Percentiles rank a stretch among this genome's conserved stretches.
Evolutionary conservation across 2,888 invertebrate genomes (phyloP).

Genomic region (Neoaliturus tenellus): DNA sequence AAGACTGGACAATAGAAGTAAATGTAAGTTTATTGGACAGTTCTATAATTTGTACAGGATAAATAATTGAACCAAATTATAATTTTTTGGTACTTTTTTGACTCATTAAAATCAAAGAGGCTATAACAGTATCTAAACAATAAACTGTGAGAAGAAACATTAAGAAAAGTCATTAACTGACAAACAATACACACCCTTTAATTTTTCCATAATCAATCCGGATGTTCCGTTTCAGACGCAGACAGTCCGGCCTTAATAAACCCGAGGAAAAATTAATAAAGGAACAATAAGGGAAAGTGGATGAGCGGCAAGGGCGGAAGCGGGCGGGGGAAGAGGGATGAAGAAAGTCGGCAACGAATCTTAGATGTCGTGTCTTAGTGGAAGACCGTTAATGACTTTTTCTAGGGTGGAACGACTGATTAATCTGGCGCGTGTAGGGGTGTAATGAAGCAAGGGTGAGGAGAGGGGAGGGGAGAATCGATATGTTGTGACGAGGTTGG

Average conservation of each 20-base stretch:
- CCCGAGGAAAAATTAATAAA: constrained; percentile 48
- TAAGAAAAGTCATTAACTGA: constrained; percentile 1
- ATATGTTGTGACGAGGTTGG: constrained; percentile 58
- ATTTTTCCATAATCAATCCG: constrained; percentile 1
- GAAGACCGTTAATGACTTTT: constrained; percentile 58
- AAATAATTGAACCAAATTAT: no score
- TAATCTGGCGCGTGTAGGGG: constrained; percentile 59
- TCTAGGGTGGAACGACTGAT: constrained; percentile 56
- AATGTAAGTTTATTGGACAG: no score
- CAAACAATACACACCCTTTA: constrained; percentile 15
- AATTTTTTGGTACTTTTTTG: no score
- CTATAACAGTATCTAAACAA: no score
- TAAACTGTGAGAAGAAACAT: background rate
- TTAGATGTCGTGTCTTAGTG: constrained; percentile 55
- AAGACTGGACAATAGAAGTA: no score
- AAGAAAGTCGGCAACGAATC: constrained; percentile 32
- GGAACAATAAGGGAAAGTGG: constrained; percentile 49
- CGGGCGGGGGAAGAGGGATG: constrained; percentile 18
- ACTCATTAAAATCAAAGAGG: no score
- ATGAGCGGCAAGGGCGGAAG: constrained; percentile 11
- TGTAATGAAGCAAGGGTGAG: constrained; percentile 55
- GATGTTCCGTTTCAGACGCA: constrained; percentile 30
- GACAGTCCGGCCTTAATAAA: constrained; percentile 38
- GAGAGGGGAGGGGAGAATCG: constrained; percentile 52
- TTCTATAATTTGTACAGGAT: no score